Base-by-base conservation (phyloP, 2,113 vertebrate species). In the Cricetomys ansorgei region DNA sequence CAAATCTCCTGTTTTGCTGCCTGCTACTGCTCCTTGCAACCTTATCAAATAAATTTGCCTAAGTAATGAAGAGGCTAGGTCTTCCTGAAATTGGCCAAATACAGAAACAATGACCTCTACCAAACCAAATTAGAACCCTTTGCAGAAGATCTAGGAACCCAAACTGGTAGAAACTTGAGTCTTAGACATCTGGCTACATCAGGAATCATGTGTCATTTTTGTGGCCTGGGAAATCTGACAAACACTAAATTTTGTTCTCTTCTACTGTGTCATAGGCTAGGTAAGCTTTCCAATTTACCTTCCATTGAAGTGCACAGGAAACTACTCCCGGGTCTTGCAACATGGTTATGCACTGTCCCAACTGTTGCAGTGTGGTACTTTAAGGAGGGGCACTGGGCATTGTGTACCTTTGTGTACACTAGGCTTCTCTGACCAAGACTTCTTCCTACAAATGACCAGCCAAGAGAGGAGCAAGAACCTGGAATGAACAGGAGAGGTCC, bases 41-140 rank as follows among this genome's bases (percentile, higher is more conserved):
- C 45, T 92, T 93, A 31, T 65, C 43, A 70, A 75, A 69, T 17
- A 80, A 40, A 96, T 83, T n/a, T n/a, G n/a, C n/a, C 55, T 79
- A 55, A 5, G 7, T 43, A 70, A 70, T 13, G 15, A 84, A 40
- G 25, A 92, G 8, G 23, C 31, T 67, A 45, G 37, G n/a, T 3
- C 21, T 50, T 31, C 25, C 70, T 69, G 15, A 55, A 88, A 40
- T 17, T 16, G 37, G 50, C 53, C 25, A n/a, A 88, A 43, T 23
- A 19, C 27, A 62, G 55, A 23, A 27, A 45, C n/a, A 43, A 73
- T 88, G 45, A 37, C 19, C 59, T 72, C 43, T 72, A 37, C n/a
- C 50, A 48, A 94, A 76, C 2, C 40, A 73, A 88, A 16, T 21
- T 9, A 55, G 79, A 77, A 69, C 45, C 25, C 23, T 69, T 25